Conservation (phyloP, 2,888 invertebrate species). For the Campopleginae sp. region DNA sequence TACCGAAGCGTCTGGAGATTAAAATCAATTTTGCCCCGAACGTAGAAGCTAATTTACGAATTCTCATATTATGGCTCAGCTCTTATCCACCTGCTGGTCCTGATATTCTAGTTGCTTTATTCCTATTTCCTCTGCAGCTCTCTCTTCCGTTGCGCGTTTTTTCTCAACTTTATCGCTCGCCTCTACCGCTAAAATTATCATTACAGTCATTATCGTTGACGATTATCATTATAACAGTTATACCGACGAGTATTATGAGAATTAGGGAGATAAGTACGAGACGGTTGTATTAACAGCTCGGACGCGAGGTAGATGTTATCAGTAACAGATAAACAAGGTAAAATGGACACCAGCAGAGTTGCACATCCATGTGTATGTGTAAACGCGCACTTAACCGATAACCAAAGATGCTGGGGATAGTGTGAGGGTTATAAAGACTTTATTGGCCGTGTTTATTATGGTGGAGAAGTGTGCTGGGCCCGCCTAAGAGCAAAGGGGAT, state of each 20-base stretch:
- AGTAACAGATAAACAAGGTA: slow-evolving; percentile 41
- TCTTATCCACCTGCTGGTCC: slow-evolving; percentile 54
- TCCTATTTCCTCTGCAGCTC: slow-evolving; percentile 38
- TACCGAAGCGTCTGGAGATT: slow-evolving; percentile 70
- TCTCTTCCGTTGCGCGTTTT: slow-evolving; percentile 29
- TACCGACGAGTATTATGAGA: slow-evolving; percentile 39
- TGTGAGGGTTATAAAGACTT: slow-evolving; percentile 42
- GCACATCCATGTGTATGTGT: slow-evolving; percentile 6
- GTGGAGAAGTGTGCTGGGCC: slow-evolving; percentile 19
- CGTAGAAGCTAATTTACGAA: slow-evolving; percentile 73
- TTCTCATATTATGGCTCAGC: slow-evolving; percentile 62
- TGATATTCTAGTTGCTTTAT: slow-evolving; percentile 14
- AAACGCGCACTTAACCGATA: slow-evolving; percentile 52
- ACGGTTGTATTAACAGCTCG: slow-evolving; percentile 58
- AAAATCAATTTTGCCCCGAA: slow-evolving; percentile 75
- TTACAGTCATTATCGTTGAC: slow-evolving; percentile 30
- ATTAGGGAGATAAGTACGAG: slow-evolving; percentile 58
- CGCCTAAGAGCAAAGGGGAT: slow-evolving; percentile 39
- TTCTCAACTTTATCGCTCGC: slow-evolving; percentile 32
- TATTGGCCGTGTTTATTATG: slow-evolving; percentile 48
- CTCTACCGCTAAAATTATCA: slow-evolving; percentile 43
- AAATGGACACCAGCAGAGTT: slow-evolving; percentile 60
- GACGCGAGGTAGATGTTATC: slow-evolving; percentile 62
- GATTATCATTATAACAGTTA: slow-evolving; percentile 53
- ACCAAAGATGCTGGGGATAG: slow-evolving; percentile 60